Base-by-base conservation (phyloP, 2,888 invertebrate species). In the Cremastinae sp. region DNA sequence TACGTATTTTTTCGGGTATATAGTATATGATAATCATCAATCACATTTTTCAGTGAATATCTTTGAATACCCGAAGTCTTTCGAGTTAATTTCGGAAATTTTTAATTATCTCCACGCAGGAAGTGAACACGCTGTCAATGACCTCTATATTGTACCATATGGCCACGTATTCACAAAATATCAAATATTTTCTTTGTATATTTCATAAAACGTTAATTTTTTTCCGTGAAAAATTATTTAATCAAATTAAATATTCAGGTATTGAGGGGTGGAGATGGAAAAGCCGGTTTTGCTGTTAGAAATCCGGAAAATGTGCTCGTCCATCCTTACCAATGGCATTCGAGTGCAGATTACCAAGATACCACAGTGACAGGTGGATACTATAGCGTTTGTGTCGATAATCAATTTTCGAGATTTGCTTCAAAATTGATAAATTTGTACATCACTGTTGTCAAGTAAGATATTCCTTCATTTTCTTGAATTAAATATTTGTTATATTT, bases 1-100 rank as follows among this genome's bases (percentile, higher is more conserved):
- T 97, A 97, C 90, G 96, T 97, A 77, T 96, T 97, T 83, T 97
- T 97, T 90, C 97, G 97, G 93, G 98, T 97, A 90, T 83, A 59
- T 58, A 10, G n/a, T 14, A n/a, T 37, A 12, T 66, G 37, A 12
- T 35, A n/a, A n/a, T n/a, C n/a, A n/a, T n/a, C n/a, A n/a, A n/a
- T n/a, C n/a, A n/a, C n/a, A n/a, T n/a, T n/a, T n/a, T n/a, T n/a
- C n/a, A n/a, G n/a, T n/a, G 12, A 12, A 45, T 45, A n/a, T 45
- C 12, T 45, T 41, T 9, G 9, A 45, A 45, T n/a, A 12, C 14
- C 12, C 4, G n/a, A 5, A 45, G 12, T 45, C 22, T 1, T 14
- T 45, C 59, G 4, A 2, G 22, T 55, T 7, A n/a, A 3, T 0
- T n/a, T 49, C 49, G 45, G 37, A 53, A 41, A 16, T 66, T 7